Base-by-base conservation (phyloP, 2,888 invertebrate genomes). In the Crepidodera aurea region DNA sequence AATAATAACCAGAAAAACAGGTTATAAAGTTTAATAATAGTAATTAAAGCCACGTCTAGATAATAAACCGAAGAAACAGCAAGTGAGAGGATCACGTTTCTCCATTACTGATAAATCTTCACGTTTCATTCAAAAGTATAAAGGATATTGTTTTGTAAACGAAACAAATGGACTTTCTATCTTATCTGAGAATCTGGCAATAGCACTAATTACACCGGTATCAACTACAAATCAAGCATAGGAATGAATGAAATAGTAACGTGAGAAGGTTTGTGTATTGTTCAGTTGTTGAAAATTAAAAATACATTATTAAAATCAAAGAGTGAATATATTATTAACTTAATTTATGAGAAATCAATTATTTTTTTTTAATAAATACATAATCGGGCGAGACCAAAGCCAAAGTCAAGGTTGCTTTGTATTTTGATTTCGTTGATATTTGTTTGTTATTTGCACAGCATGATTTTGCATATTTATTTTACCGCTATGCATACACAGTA, bases 121-220 rank as follows among this genome's bases (percentile, higher is more conserved):
- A 25, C 15, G 27, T 13, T 48, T 48, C 12, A 48, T 48, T 48
- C 27, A 48, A n/a, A 12, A 25, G 15, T 18, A 40, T 13, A 18
- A 18, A 40, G 10, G 16, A 37, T 27, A 48, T 48, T 48, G 48
- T 48, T 48, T 48, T 27, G 48, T 48, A 48, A 48, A 48, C 48
- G 48, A 29, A 15, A 48, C 48, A 48, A 48, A 48, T 48, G 27
- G 22, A 25, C 48, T 48, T 48, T 48, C 48, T 48, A 48, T 48
- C 48, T 4, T 48, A 48, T 29, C 48, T 29, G 27, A 27, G 27
- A 27, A 48, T 48, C 48, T 48, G n/a, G 29, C 8, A 48, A 48
- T 27, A 12, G 1, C 12, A 8, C 6, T 48, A 48, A 48, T 48
- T 48, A 48, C 13, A 34, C 5, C 4, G 12, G 12, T 8, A 34